phyloP scores from a whole-genome alignment of 2,888 invertebrate genomes.

The Volucella bombylans region DNA sequence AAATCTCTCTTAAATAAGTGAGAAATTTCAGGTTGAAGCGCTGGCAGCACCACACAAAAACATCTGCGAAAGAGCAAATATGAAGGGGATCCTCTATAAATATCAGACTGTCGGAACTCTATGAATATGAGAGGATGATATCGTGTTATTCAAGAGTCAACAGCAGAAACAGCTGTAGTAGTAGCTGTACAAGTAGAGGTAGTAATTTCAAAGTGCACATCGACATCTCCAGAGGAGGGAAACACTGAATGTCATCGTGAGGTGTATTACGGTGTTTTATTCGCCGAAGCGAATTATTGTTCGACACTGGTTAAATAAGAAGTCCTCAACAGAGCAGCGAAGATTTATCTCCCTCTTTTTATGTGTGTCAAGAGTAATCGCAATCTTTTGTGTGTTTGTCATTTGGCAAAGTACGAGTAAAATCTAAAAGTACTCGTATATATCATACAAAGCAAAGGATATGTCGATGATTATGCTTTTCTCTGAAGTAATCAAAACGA shows the following conservation, averaged over 20 bases:
- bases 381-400: not conserved
- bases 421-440: not conserved
- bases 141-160: constrained; percentile 33
- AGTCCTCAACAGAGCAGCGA: constrained; percentile 3
- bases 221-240: constrained; percentile 18
- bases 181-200: too few relatives aligned
- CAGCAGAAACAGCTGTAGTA: constrained; percentile 13
- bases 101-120: not conserved
- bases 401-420: not conserved
- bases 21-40: not conserved
- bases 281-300: constrained; percentile 21
- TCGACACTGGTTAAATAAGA: constrained; percentile 20
- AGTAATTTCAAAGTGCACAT: constrained; percentile 22
- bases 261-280: constrained; percentile 41
- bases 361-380: constrained; percentile 2
- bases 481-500: not conserved
- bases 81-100: constrained; percentile 1
- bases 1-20: constrained; percentile 6
- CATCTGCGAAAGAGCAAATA: not conserved
- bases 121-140: constrained; percentile 13
- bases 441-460: not conserved
- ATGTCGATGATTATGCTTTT: constrained; percentile 5
- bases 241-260: constrained; percentile 31
- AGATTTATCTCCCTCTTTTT: not conserved
- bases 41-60: not conserved